phyloP scores from a whole-genome alignment of 2,797 vertebrate species.

The Poeciliopsis paucimaculata region DNA sequence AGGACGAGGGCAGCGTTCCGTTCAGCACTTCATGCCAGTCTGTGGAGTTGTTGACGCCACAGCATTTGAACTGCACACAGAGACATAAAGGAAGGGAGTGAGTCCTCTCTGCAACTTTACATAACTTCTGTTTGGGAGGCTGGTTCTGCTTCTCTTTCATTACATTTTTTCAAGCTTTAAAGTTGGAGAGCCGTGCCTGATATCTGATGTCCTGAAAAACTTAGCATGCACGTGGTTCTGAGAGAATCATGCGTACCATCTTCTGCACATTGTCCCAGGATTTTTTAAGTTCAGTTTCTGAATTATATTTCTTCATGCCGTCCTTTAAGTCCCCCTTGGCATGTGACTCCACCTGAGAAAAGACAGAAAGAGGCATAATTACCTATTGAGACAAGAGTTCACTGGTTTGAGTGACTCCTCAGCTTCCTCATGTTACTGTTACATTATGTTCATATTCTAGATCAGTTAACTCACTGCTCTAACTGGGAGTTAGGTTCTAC shows the following conservation, averaged over 20 bases:
- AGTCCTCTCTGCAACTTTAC: background rate
- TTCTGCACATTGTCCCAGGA: conserved; percentile 84
- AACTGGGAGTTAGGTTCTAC: background rate
- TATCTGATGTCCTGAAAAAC: background rate
- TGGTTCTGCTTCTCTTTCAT: background rate
- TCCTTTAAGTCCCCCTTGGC: conserved; percentile 76
- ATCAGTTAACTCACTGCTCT: background rate
- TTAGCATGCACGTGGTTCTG: background rate
- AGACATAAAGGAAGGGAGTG: background rate
- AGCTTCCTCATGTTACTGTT: background rate
- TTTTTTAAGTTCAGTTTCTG: conserved; percentile 57
- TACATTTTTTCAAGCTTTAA: background rate
- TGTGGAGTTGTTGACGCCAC: conserved; percentile 77
- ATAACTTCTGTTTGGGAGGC: background rate
- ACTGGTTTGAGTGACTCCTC: background rate
- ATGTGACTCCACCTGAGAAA: conserved; percentile 73
- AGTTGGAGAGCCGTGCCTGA: background rate
- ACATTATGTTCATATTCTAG: background rate
- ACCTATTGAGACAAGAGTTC: background rate
- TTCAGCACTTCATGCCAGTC: conserved; percentile 79
- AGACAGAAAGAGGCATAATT: conserved; percentile 1
- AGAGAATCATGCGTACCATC: conserved; percentile 68
- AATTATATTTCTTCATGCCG: conserved; percentile 73
- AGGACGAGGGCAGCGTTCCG: conserved; percentile 73
- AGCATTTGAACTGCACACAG: conserved; percentile 81